Evolutionary conservation across 2,888 invertebrate genomes (phyloP), one percentile per base, ranked within the genome.

Genomic region (Eutolmus rufibarbis): DNA sequence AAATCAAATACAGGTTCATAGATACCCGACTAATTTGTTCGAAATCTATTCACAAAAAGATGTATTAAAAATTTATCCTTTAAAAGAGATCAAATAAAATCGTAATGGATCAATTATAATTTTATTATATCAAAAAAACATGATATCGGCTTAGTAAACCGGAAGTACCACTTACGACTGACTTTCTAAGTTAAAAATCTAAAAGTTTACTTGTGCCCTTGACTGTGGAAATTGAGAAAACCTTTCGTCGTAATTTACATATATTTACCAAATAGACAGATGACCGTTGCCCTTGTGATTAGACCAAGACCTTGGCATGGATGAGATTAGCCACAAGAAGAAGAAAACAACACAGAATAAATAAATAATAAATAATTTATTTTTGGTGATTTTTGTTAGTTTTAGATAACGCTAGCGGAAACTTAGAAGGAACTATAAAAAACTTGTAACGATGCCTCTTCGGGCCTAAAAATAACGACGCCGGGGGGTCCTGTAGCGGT

Each of bases 311-410:
- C 79, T 79, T 31, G 79, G 51, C 28, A 51, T 14, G 31, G 46
- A 79, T 79, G 28, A 14, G n/a, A 5, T 76, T n/a, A 14, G n/a
- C 7, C 28, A 19, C 19, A 19, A 66, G 76, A 76, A 19, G 76
- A 76, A 81, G n/a, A 57, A 19, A 82, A 82, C 14, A n/a, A 40
- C 51, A n/a, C 16, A 28, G 28, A 82, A 34, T 82, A 66, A 78
- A 57, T 37, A 34, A 76, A 76, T 76, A 66, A 82, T 82, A 82
- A 82, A 82, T 82, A 82, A 82, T 82, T 57, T 82, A 82, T 82
- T 82, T 82, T 82, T 82, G 82, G 82, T 37, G 82, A 82, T 37
- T 82, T 82, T 40, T 82, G 82, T 82, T 82, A 82, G 66, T 37
- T 57, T 82, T 82, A 56, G 28, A 57, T 82, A 82, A 82, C 82